Percentiles rank a stretch among this genome's conserved stretches.
phyloP scores from a whole-genome alignment of 2,113 vertebrate species.

The Psittacara wagleri region DNA sequence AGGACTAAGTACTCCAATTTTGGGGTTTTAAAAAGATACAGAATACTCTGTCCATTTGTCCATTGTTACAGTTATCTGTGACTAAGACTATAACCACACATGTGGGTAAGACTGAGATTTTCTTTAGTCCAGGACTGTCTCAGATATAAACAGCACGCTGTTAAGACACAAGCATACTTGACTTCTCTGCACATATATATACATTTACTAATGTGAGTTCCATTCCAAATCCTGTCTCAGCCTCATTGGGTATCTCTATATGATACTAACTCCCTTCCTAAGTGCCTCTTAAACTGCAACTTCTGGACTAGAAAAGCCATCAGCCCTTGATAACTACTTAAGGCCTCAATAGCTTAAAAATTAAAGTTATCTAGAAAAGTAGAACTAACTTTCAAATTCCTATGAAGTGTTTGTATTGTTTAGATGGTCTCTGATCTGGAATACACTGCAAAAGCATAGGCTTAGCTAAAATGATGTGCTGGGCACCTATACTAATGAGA shows the following conservation, averaged over 20 bases:
- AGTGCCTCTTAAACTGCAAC: not conserved
- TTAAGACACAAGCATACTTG: not conserved
- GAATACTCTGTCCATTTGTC: not conserved
- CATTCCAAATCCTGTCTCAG: not conserved
- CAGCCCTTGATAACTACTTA: not conserved
- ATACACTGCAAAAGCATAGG: not conserved
- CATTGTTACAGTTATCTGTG: not conserved
- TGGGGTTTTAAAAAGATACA: not conserved
- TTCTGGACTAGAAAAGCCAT: not conserved
- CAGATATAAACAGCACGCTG: not conserved
- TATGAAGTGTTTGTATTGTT: not conserved
- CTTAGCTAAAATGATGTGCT: not conserved
- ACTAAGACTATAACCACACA: not conserved
- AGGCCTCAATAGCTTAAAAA: not conserved
- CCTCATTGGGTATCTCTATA: not conserved
- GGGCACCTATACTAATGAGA: not conserved
- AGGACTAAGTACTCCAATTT: rapidly evolving
- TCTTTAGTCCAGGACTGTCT: not conserved
- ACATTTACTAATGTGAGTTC: not conserved
- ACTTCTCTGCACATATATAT: not conserved
- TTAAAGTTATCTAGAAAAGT: not conserved
- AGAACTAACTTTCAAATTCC: not conserved
- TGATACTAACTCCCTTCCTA: not conserved
- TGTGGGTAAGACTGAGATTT: not conserved
- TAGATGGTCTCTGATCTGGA: not conserved